phyloP scores from a whole-genome alignment of 1,140 invertebrate genomes.

The Drosophila ogumai region DNA sequence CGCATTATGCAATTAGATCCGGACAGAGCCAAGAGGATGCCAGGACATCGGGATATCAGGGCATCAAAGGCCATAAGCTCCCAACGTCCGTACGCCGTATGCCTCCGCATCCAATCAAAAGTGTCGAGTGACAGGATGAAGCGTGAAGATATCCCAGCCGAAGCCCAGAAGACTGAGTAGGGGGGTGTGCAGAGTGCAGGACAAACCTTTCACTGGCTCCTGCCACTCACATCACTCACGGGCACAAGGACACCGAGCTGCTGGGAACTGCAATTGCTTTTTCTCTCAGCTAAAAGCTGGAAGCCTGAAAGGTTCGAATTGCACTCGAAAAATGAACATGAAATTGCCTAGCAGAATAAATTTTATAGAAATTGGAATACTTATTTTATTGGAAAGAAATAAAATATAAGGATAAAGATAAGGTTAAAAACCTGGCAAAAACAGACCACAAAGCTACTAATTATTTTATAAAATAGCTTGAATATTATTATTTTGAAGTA shows the following conservation, averaged over 20 bases:
- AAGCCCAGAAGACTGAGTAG: constrained; percentile 16
- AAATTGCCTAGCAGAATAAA: background rate
- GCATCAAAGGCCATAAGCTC: constrained; percentile 26
- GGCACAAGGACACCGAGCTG: constrained; percentile 14
- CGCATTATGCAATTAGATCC: constrained; percentile 60
- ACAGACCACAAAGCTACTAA: no score
- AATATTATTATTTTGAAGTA: no score
- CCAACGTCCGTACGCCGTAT: background rate
- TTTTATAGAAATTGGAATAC: background rate
- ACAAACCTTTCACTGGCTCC: constrained; percentile 29
- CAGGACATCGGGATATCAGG: constrained; percentile 26
- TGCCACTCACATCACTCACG: constrained; percentile 34
- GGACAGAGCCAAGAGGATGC: constrained; percentile 2
- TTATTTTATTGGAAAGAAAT: no score
- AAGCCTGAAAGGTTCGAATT: background rate
- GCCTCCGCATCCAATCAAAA: constrained; percentile 24
- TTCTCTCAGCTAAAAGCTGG: background rate
- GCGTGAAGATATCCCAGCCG: constrained; percentile 33
- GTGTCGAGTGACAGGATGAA: constrained; percentile 26
- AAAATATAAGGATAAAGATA: background rate
- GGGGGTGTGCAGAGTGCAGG: constrained; percentile 20
- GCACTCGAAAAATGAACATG: constrained; percentile 3
- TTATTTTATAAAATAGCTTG: no score
- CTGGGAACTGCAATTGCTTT: constrained; percentile 5
- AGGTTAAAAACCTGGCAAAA: no score